Conservation (phyloP, 2,888 invertebrate species). For the Morpho deidamia region DNA sequence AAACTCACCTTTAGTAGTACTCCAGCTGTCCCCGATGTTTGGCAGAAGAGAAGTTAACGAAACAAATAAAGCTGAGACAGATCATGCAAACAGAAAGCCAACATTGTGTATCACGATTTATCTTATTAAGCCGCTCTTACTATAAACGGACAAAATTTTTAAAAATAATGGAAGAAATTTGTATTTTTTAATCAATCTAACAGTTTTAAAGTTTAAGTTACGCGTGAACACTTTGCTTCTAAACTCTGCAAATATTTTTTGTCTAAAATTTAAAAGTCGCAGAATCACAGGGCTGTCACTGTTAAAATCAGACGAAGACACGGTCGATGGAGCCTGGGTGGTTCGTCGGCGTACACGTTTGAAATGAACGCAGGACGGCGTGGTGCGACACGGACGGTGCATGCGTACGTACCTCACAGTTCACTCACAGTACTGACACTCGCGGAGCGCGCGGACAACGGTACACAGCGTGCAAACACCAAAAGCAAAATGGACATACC, state of each 20-base stretch:
- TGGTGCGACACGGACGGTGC: slow-evolving; percentile 44
- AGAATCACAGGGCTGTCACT: slow-evolving; percentile 23
- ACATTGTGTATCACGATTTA: slow-evolving; percentile 20
- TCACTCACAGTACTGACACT: slow-evolving; percentile 59
- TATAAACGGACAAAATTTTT: neutral
- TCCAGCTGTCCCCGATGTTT: neutral
- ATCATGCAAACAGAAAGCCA: slow-evolving; percentile 35
- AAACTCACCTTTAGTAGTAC: slow-evolving; percentile 19
- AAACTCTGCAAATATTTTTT: slow-evolving; percentile 4
- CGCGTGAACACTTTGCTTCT: slow-evolving; percentile 13
- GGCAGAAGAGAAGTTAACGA: slow-evolving; percentile 7
- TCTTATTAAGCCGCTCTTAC: neutral
- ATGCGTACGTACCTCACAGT: slow-evolving; percentile 60
- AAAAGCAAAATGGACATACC: slow-evolving; percentile 77
- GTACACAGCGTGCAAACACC: slow-evolving; percentile 63
- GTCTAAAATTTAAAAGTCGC: slow-evolving; percentile 4
- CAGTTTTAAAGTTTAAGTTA: slow-evolving; percentile 3
- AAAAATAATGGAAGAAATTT: neutral
- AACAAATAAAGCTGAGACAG: slow-evolving; percentile 33
- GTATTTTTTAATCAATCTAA: neutral
- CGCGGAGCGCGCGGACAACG: slow-evolving; percentile 58
- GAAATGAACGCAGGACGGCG: slow-evolving; percentile 32
- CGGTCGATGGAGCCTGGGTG: slow-evolving; percentile 23
- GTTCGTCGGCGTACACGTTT: slow-evolving; percentile 32
- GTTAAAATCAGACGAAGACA: slow-evolving; percentile 7